Evolutionary conservation across 2,113 vertebrate genomes (phyloP).

Genomic region (Malurus elegans): DNA sequence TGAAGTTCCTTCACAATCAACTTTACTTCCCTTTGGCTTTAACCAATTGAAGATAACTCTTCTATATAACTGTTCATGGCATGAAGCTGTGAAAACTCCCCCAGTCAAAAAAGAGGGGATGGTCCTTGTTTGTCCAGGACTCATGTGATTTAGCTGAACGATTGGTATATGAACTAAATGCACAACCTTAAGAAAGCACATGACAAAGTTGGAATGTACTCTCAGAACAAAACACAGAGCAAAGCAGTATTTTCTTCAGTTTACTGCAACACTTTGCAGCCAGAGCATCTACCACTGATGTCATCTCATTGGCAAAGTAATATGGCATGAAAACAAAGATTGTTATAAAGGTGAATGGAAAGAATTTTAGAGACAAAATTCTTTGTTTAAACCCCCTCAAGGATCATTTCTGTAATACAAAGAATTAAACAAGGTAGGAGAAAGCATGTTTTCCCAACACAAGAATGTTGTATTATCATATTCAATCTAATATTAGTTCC

Average conservation of each 20-base stretch:
- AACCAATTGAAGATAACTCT: not conserved
- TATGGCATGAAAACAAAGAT: not conserved
- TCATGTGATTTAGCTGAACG: not conserved
- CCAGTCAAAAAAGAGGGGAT: not conserved
- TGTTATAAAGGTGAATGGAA: not conserved
- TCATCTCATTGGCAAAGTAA: not conserved
- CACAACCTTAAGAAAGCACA: not conserved
- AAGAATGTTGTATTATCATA: not conserved
- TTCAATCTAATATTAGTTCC: not conserved
- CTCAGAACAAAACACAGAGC: not conserved
- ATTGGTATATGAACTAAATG: not conserved
- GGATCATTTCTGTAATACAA: not conserved
- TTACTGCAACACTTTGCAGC: not conserved
- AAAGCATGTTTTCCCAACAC: not conserved
- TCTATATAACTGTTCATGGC: not conserved
- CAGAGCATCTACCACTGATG: not conserved
- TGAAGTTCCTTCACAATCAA: not conserved
- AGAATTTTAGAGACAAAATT: not conserved
- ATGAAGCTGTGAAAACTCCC: not conserved
- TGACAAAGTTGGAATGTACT: not conserved
- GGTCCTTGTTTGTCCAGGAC: not conserved
- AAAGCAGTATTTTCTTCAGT: not conserved
- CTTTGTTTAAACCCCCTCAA: rapidly evolving
- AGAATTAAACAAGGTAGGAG: not conserved
- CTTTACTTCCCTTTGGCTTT: conserved; percentile 9